Conservation (phyloP, 2,113 vertebrate species). For the Lichenostomus cassidix region DNA sequence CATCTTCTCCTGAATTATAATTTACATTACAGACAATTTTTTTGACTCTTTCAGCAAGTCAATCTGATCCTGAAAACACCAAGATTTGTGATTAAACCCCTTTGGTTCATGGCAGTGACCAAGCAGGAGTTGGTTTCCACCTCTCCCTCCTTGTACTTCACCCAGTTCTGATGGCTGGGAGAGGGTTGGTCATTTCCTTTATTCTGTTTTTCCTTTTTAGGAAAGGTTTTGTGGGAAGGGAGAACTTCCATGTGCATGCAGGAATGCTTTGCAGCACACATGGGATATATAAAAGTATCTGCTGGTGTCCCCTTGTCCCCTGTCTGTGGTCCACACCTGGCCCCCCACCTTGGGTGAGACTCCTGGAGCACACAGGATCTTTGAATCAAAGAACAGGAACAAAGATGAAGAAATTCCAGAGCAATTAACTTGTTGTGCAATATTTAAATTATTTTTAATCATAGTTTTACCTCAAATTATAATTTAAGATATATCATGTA, state of each 20-base stretch:
- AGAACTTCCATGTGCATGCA: neutral
- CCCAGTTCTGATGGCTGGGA: neutral
- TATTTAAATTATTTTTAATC: slow-evolving; percentile 70
- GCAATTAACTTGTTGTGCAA: slow-evolving; percentile 66
- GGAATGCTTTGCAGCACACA: neutral
- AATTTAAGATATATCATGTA: slow-evolving; percentile 64
- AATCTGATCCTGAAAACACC: neutral
- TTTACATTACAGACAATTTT: neutral
- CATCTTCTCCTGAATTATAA: neutral
- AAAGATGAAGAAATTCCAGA: slow-evolving; percentile 61
- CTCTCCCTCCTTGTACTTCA: neutral
- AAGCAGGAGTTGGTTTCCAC: neutral
- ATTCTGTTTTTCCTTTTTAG: neutral
- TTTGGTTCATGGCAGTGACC: neutral
- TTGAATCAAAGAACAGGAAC: slow-evolving; percentile 43
- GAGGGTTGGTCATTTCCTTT: neutral
- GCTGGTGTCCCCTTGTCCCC: neutral
- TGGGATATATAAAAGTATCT: neutral
- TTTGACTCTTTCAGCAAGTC: neutral
- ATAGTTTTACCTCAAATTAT: slow-evolving; percentile 64
- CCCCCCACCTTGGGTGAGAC: neutral
- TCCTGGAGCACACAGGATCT: neutral
- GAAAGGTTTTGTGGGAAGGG: neutral
- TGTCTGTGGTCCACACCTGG: neutral
- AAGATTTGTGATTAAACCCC: neutral